Evolutionary conservation across 2,113 vertebrate species (phyloP), one percentile per base, ranked within the genome.

Genomic region (Tetrao urogallus): DNA sequence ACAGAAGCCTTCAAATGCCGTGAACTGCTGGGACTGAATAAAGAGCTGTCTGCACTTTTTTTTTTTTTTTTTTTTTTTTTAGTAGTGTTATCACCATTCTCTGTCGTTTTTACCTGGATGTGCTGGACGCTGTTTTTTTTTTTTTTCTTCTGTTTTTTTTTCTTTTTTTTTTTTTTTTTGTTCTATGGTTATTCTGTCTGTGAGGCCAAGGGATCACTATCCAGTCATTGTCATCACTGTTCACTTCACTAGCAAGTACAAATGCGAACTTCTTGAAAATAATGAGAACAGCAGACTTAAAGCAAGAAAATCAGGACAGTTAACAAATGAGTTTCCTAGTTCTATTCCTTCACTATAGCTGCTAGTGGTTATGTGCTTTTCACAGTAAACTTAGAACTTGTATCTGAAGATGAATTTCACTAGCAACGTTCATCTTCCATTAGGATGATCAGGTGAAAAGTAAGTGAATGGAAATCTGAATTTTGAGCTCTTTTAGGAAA

Each of bases 1-100:
- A 14, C 88, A 78, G 87, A 81, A 83, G n/a, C 85, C 82, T 95
- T 92, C 93, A 92, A 90, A 91, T 73, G 64, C 60, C 79, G 40
- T 38, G 60, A 82, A 61, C 82, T 88, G 78, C 66, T 89, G 93
- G 60, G 72, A 91, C 5, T 0, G 9, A 91, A 92, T 67, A 91
- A 95, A 66, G 78, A 76, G 76, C 8, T 7, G 47, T 56, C 10
- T 10, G 47, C 27, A 15, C 20, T 63, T 36, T 73, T 58, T 50
- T 48, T 61, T 86, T 50, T 22, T 90, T 61, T 90, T 32, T 4
- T 30, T 56, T 56, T 56, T 30, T 54, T 56, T 56, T 56, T 30
- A 30, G 16, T 10, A 17, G 30, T 30, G 9, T 30, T 79, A 91
- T 88, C 69, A 86, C n/a, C 82, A 30, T 77, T 72, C 52, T 85